Evolutionary conservation across 2,888 invertebrate genomes (phyloP), one percentile per base, ranked within the genome.

Genomic region (Trileptium ribeirensis): DNA sequence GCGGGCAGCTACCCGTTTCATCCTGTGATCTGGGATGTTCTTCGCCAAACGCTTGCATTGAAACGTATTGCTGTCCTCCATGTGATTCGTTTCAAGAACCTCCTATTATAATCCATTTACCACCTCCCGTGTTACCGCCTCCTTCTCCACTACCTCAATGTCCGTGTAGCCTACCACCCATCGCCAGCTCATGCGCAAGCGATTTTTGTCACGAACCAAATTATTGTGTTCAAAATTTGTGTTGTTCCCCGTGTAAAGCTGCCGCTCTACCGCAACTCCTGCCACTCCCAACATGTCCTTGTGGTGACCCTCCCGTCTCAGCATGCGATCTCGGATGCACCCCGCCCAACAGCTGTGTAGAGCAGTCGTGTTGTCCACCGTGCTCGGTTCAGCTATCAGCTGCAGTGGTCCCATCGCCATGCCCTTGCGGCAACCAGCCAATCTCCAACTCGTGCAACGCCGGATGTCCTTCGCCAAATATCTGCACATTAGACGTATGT

Each of bases 21-120:
- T 38, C 39, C 39, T 75, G 77, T n/a, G 8, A 33, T 8, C n/a
- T 39, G 36, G 77, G 77, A 15, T 75, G 77, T n/a, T n/a, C 37
- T 8, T 75, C 77, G n/a, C n/a, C n/a, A 8, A 38, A 39, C 36
- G 39, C 38, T 3, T 75, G 77, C 77, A 24, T 33, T 36, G 38
- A 75, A 34, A n/a, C n/a, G 29, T 75, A n/a, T n/a, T 75, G 77
- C 39, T 75, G 77, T n/a, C 77, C 77, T 39, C 38, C 38, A 38
- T 75, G 39, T 36, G 2, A 38, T 8, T n/a, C n/a, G n/a, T n/a
- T n/a, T n/a, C n/a, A n/a, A n/a, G n/a, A n/a, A n/a, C n/a, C n/a
- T n/a, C 33, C 36, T 38, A 75, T 36, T 36, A 51, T 15, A 8
- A 51, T 51, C 51, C n/a, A n/a, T n/a, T n/a, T n/a, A n/a, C n/a